Conservation (phyloP, 2,888 invertebrate species). For the Phengaris alcon region DNA sequence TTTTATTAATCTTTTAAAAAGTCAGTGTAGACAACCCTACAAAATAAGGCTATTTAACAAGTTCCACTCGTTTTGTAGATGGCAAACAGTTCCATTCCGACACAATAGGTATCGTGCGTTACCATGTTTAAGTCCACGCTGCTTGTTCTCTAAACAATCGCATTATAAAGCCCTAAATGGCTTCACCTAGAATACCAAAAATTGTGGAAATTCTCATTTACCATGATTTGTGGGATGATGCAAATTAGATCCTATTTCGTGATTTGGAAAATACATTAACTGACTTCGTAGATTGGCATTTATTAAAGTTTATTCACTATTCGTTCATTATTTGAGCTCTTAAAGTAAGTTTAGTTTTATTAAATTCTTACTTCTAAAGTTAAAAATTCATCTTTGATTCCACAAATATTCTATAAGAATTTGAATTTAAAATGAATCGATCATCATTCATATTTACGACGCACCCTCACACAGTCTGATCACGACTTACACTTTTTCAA, state of each 20-base stretch:
- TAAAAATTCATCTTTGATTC: neutral
- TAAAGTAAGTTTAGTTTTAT: neutral
- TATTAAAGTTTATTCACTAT: neutral
- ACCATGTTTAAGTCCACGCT: constrained; percentile 35
- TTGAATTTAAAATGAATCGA: constrained; percentile 35
- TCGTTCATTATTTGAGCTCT: neutral
- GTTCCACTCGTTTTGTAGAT: constrained; percentile 32
- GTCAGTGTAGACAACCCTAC: neutral
- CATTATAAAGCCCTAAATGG: constrained; percentile 30
- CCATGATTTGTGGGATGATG: neutral
- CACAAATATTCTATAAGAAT: neutral
- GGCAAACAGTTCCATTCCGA: constrained; percentile 33
- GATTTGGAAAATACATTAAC: neutral
- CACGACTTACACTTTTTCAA: constrained; percentile 76
- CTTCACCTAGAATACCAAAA: constrained; percentile 23
- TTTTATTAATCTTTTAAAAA: neutral
- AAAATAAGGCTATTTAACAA: constrained; percentile 29
- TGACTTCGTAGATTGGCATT: neutral
- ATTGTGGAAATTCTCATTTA: constrained; percentile 23
- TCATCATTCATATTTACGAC: constrained; percentile 71
- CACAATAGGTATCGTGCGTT: constrained; percentile 37
- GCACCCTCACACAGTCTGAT: constrained; percentile 63
- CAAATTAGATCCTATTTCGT: constrained; percentile 10
- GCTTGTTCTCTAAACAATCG: constrained; percentile 32
- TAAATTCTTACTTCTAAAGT: neutral